phyloP scores from a whole-genome alignment of 1,140 invertebrate genomes.

The Aradophagus sp. region DNA sequence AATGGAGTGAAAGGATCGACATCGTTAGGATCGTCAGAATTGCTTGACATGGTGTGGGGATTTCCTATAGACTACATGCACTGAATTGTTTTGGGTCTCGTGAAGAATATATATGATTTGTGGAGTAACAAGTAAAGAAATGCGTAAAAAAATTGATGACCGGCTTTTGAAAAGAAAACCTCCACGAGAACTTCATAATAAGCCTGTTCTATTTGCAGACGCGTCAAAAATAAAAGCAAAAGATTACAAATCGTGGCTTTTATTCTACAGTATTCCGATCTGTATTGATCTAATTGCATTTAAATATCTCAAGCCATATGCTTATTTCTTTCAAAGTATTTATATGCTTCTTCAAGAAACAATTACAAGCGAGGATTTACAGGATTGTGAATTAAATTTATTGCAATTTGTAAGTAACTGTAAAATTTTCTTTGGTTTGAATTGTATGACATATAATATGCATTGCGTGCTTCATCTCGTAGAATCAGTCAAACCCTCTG shows the following conservation, averaged over 20 bases:
- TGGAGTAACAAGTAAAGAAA: neutral
- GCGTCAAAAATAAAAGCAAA: conserved; percentile 8
- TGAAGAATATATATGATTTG: conserved; percentile 1
- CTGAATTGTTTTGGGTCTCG: neutral
- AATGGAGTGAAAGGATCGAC: conserved; percentile 20
- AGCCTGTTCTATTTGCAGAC: conserved; percentile 7
- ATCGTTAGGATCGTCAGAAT: neutral
- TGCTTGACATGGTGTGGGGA: conserved; percentile 25
- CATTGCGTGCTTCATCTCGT: conserved; percentile 37
- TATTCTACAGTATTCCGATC: conserved; percentile 1
- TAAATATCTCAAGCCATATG: conserved; percentile 34
- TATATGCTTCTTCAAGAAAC: conserved; percentile 19
- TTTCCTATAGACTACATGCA: conserved; percentile 34
- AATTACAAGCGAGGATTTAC: conserved; percentile 34
- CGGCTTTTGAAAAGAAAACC: conserved; percentile 9
- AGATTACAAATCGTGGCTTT: conserved; percentile 13
- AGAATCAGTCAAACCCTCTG: conserved; percentile 13
- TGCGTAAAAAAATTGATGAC: conserved; percentile 3
- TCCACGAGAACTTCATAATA: conserved; percentile 17
- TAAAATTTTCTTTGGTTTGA: conserved; percentile 9
- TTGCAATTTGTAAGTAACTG: conserved; percentile 20
- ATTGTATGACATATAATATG: conserved; percentile 43
- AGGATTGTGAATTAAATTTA: conserved; percentile 40
- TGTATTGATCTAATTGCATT: neutral
- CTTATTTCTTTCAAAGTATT: neutral